These are phyloP conservation scores for Catharus bicknelli DNA, from an alignment of 2,113 vertebrate genomes.

Conservation along the genomic window DNA sequence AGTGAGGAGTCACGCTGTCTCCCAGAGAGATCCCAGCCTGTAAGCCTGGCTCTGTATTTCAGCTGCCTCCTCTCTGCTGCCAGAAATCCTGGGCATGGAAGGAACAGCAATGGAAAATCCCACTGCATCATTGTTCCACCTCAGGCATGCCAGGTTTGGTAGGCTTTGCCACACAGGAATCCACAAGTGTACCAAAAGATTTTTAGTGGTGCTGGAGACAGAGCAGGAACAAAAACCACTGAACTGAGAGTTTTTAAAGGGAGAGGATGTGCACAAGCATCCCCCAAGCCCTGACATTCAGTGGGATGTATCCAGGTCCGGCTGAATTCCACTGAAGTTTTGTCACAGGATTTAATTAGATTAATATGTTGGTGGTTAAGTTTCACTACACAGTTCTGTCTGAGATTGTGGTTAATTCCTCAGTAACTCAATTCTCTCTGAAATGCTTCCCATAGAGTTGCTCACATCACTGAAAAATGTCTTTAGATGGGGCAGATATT, in stretches of 20 bases:
- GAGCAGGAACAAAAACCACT: not conserved
- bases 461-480: not conserved
- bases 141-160: not conserved
- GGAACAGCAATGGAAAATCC: constrained; percentile 8
- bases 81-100: not conserved
- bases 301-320: not conserved
- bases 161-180: not conserved
- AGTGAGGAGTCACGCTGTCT: not conserved
- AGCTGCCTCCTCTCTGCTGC: not conserved
- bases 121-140: not conserved
- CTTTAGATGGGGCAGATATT: not conserved
- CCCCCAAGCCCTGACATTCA: not conserved
- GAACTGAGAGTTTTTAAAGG: not conserved
- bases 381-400: not conserved
- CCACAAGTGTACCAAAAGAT: not conserved
- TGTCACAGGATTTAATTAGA: not conserved
- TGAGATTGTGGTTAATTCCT: not conserved
- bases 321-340: not conserved
- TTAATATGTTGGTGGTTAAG: not conserved
- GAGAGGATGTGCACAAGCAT: not conserved
- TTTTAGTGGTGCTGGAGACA: not conserved
- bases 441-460: not conserved
- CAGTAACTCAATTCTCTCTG: not conserved
- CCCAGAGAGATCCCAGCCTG: not conserved
- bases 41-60: not conserved